Base-by-base conservation (phyloP, 2,113 vertebrate genomes). In the Himantopus leucocephalus region DNA sequence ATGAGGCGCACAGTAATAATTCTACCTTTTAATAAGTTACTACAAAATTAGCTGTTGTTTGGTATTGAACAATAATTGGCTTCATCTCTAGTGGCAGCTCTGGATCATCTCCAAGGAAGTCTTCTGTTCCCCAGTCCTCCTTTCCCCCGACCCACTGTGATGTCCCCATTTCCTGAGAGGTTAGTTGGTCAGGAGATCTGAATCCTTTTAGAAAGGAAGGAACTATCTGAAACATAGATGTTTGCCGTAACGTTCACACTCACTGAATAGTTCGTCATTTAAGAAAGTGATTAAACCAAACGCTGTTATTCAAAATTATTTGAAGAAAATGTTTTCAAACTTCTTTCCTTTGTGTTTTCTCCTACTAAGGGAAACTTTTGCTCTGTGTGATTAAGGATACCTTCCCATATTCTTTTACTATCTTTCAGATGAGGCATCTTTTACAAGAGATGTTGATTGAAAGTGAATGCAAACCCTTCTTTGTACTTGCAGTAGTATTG, bases 111-210 rank as follows among this genome's bases (percentile, higher is more conserved):
- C 39, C 34, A 37, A 34, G 27, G 30, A 76, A 70, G 8, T 80
- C 11, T 26, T 68, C 26, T 41, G 34, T 43, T 2, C 6, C 6
- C 4, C 5, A 47, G 2, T 52, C 34, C 5, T 86, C 35, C 22
- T 48, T 74, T 29, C 10, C 5, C 41, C 7, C 3, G 1, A 4
- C 1, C 4, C 7, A 5, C 23, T 77, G 8, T 62, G 21, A 66
- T 78, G 11, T 88, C 41, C 35, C 34, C 7, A 5, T 86, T 26
- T 39, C 18, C 45, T 11, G 8, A 48, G 32, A 59, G 8, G n/a
- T 48, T 63, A 47, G 17, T 34, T 75, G 27, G 6, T 68, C 3
- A n/a, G 29, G 32, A 81, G 7, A 29, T 73, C 70, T 56, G 30
- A 60, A 76, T 71, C 4, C 5, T 62, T 89, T 62, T 64, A n/a